Evolutionary conservation across 2,113 vertebrate species (phyloP).

Genomic region (Monopterus albus): DNA sequence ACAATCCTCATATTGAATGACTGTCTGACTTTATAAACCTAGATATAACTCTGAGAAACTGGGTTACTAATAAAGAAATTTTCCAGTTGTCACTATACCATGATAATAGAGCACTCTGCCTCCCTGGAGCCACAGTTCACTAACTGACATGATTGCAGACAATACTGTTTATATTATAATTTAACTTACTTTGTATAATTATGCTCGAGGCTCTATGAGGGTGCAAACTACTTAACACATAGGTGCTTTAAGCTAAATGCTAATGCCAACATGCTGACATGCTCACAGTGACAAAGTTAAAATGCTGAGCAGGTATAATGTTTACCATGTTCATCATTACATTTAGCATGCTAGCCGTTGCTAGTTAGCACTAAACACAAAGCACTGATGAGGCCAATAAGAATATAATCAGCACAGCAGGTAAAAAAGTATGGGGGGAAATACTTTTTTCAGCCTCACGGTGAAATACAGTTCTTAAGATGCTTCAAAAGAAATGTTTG

Average conservation of each 20-base stretch:
- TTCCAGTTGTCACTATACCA: background rate
- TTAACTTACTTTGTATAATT: background rate
- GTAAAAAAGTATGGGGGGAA: no score
- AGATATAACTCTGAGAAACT: no score
- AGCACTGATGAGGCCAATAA: background rate
- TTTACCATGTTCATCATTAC: background rate
- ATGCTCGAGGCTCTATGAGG: background rate
- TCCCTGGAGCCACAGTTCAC: background rate
- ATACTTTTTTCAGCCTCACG: no score
- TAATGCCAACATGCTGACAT: background rate
- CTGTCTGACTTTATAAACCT: background rate
- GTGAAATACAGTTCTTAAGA: no score
- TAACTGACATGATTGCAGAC: background rate
- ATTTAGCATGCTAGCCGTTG: background rate
- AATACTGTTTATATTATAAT: background rate
- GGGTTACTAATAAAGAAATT: no score
- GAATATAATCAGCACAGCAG: background rate
- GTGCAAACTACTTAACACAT: background rate
- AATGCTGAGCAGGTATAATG: background rate
- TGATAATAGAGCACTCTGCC: constrained; percentile 1
- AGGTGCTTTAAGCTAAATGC: background rate
- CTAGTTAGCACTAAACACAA: background rate
- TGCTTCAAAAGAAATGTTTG: no score
- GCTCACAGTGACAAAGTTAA: background rate
- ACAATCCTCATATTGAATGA: background rate